Evolutionary conservation across 1,140 invertebrate genomes (phyloP), one percentile per base, ranked within the genome.

Genomic region (Aricia agestis): DNA sequence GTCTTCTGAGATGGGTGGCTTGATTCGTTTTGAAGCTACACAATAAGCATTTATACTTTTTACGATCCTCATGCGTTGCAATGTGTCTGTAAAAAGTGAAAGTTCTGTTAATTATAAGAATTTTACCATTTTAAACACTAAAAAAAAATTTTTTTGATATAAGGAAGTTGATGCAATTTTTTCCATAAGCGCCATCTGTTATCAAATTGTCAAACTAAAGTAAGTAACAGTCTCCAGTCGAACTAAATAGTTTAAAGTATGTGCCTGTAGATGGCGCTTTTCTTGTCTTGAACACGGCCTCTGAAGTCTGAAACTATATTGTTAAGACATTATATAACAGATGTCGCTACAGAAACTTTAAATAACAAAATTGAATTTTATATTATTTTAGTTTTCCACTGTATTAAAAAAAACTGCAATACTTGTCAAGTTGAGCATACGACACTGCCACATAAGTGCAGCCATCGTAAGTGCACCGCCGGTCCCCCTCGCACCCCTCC

Each of bases 1-100:
- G 97, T 68, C 96, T 92, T 72, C 94, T 95, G 77, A 98, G 87
- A 84, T 96, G 95, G 74, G 94, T 94, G n/a, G 93, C 91, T 69
- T 94, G 90, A 76, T 93, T 93, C 31, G 94, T 93, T 65, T 92
- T 93, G 80, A 96, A 97, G 10, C 92, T 80, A 81, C 96, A 97
- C 45, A 93, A 82, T 11, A 91, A 82, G 83, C 96, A 97, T 57
- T 92, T 74, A 71, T 94, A 95, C 25, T 92, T 92, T 45, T 92
- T 79, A 25, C 92, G 91, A 6, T 93, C 85, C 0, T 90, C 89
- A 72, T 95, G 94, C 11, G 91, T 83, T 25, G 87, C 90, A 17
- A 81, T 76, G 79, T 95, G 94, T 78, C 93, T 95, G 85, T 36
- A 72, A 77, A 71, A 73, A 18, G 5, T 0, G 5, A 59, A 71